Conservation (phyloP, 1,140 invertebrate genomes). For the Grapholita molesta region DNA sequence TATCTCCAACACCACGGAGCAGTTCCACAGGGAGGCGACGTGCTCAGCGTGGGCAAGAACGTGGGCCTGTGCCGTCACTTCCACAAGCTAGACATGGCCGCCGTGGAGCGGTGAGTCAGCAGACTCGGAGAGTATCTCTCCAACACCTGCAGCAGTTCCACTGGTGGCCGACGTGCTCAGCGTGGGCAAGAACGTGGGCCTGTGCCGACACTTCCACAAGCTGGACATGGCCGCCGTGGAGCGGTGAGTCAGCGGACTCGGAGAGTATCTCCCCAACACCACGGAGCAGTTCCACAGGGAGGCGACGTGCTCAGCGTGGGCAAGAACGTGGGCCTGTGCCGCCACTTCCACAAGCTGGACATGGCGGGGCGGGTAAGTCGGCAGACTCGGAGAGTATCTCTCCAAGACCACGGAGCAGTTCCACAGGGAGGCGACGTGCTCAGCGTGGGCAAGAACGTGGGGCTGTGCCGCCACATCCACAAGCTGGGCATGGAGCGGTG, state of each 20-base stretch:
- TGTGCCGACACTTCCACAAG: constrained; percentile 94
- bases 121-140: constrained; percentile 58
- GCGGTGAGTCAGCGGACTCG: constrained; percentile 65
- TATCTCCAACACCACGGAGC: too few relatives aligned
- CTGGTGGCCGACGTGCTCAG: constrained; percentile 91
- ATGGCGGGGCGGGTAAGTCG: constrained; percentile 80
- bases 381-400: constrained; percentile 45
- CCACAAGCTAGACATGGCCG: constrained; percentile 87
- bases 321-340: constrained; percentile 96
- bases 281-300: too few relatives aligned
- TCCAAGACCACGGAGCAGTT: too few relatives aligned
- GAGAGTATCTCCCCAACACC: too few relatives aligned
- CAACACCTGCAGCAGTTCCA: constrained; percentile 96
- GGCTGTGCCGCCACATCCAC: constrained; percentile 95
- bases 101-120: constrained; percentile 79
- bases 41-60: constrained; percentile 96
- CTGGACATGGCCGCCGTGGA: constrained; percentile 87
- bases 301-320: constrained; percentile 91
- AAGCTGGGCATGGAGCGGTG: constrained; percentile 84
- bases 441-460: constrained; percentile 96
- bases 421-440: constrained; percentile 89
- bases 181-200: constrained; percentile 96
- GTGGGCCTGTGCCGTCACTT: constrained; percentile 96
- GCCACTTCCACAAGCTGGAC: constrained; percentile 93
- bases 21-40: too few relatives aligned